Evolutionary conservation across 2,797 vertebrate genomes (phyloP).

Genomic region (Syngnathus rostellatus): DNA sequence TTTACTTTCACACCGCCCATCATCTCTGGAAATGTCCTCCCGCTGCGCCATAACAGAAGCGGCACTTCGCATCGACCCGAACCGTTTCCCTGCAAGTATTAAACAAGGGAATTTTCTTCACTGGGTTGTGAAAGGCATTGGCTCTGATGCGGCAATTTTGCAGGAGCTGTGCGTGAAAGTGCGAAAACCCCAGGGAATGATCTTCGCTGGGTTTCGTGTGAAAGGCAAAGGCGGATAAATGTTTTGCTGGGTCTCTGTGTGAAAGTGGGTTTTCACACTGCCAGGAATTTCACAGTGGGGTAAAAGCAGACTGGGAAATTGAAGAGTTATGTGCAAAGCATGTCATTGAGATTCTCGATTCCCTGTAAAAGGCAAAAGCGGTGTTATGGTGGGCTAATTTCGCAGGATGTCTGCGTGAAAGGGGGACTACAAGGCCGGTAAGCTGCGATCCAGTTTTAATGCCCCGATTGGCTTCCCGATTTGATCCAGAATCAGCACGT

Average conservation of each 20-base stretch:
- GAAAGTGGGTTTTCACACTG: neutral
- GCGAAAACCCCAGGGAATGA: neutral
- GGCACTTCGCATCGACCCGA: no score
- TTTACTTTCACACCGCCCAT: no score
- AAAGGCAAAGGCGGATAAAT: neutral
- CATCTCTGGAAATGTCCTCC: no score
- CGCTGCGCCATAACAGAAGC: no score
- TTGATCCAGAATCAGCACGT: neutral
- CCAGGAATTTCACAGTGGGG: neutral
- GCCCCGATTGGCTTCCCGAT: constrained; percentile 17
- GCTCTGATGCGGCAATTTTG: no score
- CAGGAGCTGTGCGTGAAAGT: neutral
- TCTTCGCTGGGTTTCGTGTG: neutral
- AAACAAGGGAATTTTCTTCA: no score
- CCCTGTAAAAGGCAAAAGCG: neutral
- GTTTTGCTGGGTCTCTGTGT: neutral
- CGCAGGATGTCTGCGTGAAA: neutral
- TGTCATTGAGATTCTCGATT: neutral
- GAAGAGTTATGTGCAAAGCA: neutral
- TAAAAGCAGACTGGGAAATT: neutral
- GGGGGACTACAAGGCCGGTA: neutral
- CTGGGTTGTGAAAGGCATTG: no score
- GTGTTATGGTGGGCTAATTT: neutral
- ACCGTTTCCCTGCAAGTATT: no score
- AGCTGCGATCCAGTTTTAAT: neutral